Conservation (phyloP, 1,140 invertebrate species). For the Neodiprion virginianus region DNA sequence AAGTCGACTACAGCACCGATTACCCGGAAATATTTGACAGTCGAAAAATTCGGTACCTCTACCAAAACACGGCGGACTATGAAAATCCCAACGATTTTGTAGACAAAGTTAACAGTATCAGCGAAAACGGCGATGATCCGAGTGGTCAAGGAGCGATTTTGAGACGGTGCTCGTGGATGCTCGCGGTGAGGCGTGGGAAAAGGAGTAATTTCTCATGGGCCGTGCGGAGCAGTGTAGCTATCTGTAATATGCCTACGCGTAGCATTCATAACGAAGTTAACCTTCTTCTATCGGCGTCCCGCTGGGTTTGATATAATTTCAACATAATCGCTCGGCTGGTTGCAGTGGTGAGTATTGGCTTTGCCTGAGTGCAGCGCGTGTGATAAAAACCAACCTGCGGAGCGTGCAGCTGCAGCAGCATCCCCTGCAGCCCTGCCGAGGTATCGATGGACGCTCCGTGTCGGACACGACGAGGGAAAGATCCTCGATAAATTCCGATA, state of each 20-base stretch:
- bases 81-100: too few relatives aligned
- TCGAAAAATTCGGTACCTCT: too few relatives aligned
- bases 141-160: too few relatives aligned
- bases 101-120: too few relatives aligned
- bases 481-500: background rate
- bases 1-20: too few relatives aligned
- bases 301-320: slow-evolving; percentile 29
- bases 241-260: slow-evolving; percentile 43
- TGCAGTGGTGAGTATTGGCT: too few relatives aligned
- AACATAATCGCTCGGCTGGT: slow-evolving; percentile 10
- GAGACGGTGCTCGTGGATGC: too few relatives aligned
- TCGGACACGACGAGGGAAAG: background rate
- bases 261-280: slow-evolving; percentile 38
- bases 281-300: slow-evolving; percentile 35
- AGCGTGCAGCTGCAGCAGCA: background rate
- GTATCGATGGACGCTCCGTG: background rate
- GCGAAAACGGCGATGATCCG: too few relatives aligned
- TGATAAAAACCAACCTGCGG: background rate
- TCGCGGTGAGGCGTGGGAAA: background rate
- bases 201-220: background rate
- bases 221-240: slow-evolving; percentile 30
- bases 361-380: too few relatives aligned
- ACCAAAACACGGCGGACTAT: too few relatives aligned
- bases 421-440: background rate
- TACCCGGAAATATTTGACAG: too few relatives aligned